Evolutionary conservation across 2,797 vertebrate genomes (phyloP).

Genomic region (Lepilemur septentrionalis): DNA sequence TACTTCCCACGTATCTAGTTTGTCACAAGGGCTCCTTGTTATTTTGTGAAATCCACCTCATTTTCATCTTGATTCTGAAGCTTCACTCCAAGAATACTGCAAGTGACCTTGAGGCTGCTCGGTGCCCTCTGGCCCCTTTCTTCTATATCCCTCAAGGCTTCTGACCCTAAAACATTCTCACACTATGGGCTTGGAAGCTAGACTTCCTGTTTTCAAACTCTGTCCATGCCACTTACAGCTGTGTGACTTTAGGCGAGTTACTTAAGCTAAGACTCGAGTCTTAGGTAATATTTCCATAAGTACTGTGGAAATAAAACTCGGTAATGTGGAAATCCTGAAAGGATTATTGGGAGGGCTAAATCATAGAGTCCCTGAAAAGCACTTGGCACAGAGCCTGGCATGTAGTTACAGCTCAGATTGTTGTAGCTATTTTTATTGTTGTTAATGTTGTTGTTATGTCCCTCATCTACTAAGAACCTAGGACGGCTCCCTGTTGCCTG

Average conservation of each 20-base stretch:
- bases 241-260: background rate
- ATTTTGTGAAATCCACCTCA: background rate
- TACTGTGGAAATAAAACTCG: background rate
- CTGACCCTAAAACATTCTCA: background rate
- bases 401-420: background rate
- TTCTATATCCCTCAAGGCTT: background rate
- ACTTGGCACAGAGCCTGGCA: background rate
- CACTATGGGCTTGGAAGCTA: background rate
- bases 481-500: background rate
- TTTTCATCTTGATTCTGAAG: background rate
- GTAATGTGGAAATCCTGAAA: background rate
- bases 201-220: background rate
- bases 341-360: background rate
- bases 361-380: background rate
- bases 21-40: background rate
- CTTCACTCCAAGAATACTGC: background rate
- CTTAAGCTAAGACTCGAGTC: background rate
- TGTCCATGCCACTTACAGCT: background rate
- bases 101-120: background rate
- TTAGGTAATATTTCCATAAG: background rate
- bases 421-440: background rate
- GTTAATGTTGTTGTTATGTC: background rate
- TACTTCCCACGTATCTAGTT: rapidly evolving
- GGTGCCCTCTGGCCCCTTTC: background rate
- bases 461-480: background rate